Conservation (phyloP, 2,113 vertebrate species). For the Malurus elegans region DNA sequence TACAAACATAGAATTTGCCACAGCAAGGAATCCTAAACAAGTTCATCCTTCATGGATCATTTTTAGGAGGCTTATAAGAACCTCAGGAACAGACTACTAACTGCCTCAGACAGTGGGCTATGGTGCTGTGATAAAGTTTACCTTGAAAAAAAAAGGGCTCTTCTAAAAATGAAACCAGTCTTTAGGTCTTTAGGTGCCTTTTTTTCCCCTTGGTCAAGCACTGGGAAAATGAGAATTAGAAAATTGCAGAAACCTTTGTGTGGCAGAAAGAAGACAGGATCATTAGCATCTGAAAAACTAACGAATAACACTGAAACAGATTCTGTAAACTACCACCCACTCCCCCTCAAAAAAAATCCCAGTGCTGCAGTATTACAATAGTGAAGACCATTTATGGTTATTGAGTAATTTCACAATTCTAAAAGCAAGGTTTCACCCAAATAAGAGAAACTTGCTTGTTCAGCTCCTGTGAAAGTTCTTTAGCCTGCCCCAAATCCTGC, state of each 20-base stretch:
- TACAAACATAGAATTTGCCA: neutral
- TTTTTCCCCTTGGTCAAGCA: neutral
- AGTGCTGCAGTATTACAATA: neutral
- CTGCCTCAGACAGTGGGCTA: neutral
- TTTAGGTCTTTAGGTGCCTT: neutral
- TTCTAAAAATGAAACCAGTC: neutral
- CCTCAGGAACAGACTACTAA: neutral
- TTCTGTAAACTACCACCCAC: neutral
- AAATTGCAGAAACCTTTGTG: neutral
- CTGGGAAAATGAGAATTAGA: neutral
- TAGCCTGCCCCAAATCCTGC: neutral
- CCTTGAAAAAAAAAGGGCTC: neutral
- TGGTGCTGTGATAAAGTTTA: neutral
- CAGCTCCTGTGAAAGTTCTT: neutral
- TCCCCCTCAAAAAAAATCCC: neutral
- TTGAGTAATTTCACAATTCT: neutral
- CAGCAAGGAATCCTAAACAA: neutral
- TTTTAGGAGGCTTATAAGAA: neutral
- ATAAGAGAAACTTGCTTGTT: neutral
- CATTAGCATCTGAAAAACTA: neutral
- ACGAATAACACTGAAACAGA: neutral
- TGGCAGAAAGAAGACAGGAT: neutral
- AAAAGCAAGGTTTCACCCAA: neutral
- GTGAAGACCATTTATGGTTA: neutral
- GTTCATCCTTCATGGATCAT: neutral